phyloP scores from a whole-genome alignment of 1,140 invertebrate genomes.

The Oryzaephilus surinamensis region DNA sequence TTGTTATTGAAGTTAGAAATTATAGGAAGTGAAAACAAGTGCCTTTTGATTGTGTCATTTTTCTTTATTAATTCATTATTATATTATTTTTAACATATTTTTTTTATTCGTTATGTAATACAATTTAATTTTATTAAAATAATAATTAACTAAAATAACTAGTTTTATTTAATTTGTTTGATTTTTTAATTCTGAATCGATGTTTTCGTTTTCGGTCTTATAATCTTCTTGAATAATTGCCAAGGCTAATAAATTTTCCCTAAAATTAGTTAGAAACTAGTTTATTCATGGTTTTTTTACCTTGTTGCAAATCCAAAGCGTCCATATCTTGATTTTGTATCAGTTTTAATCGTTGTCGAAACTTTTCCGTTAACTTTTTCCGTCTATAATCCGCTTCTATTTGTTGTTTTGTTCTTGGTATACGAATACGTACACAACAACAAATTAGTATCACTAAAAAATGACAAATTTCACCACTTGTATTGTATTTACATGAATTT shows the following conservation, averaged over 20 bases:
- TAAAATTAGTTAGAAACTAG: neutral
- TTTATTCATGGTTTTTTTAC: constrained; percentile 40
- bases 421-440: constrained; percentile 75
- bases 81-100: too few relatives aligned
- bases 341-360: constrained; percentile 64
- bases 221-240: too few relatives aligned
- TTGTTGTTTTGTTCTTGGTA: constrained; percentile 85
- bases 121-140: too few relatives aligned
- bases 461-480: constrained; percentile 1
- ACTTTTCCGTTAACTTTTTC: constrained; percentile 70
- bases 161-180: too few relatives aligned
- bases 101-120: too few relatives aligned
- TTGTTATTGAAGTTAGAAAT: constrained; percentile 41
- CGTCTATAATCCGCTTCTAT: constrained; percentile 84
- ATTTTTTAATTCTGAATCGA: too few relatives aligned
- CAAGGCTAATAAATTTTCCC: neutral
- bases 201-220: too few relatives aligned
- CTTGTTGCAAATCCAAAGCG: constrained; percentile 67
- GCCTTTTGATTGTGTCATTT: too few relatives aligned
- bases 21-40: constrained; percentile 24
- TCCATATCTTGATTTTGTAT: constrained; percentile 81
- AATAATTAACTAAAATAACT: too few relatives aligned
- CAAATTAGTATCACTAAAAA: constrained; percentile 63
- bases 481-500: constrained; percentile 5
- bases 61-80: too few relatives aligned